Evolutionary conservation across 1,140 invertebrate species (phyloP).

Genomic region (Magallana angulata): DNA sequence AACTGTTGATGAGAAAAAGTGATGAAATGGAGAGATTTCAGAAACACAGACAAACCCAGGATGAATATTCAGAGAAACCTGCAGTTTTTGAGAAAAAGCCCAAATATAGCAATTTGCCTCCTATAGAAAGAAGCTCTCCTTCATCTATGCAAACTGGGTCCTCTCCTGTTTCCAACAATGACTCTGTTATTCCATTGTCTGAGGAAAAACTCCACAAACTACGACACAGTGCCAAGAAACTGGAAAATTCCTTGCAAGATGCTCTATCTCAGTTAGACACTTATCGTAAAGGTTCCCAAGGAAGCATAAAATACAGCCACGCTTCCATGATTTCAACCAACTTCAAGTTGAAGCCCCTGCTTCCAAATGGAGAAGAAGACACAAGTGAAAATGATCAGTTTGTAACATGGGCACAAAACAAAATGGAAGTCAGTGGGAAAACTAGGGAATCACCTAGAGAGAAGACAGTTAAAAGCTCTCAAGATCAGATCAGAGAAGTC

Average conservation of each 20-base stretch:
- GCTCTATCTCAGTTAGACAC: slow-evolving; percentile 70
- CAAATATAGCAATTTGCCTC: background rate
- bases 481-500: slow-evolving; percentile 50
- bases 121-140: slow-evolving; percentile 18
- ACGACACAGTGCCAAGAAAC: slow-evolving; percentile 70
- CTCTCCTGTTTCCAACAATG: background rate
- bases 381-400: slow-evolving; percentile 49
- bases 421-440: slow-evolving; percentile 57
- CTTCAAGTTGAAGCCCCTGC: slow-evolving; percentile 19
- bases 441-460: slow-evolving; percentile 49
- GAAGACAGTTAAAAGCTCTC: slow-evolving; percentile 34
- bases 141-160: slow-evolving; percentile 20
- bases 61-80: background rate
- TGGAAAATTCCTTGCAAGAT: slow-evolving; percentile 72
- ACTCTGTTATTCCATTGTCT: slow-evolving; percentile 65
- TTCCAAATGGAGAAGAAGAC: slow-evolving; percentile 2
- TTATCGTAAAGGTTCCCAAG: slow-evolving; percentile 60
- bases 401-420: slow-evolving; percentile 38
- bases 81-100: slow-evolving; percentile 19
- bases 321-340: slow-evolving; percentile 50
- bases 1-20: slow-evolving; percentile 38
- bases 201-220: slow-evolving; percentile 69
- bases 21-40: slow-evolving; percentile 47
- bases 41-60: background rate
- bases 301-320: slow-evolving; percentile 49